A percentile compares a stretch with the other conserved stretches of the same genome.
These are phyloP conservation scores for Chrysogorgia sp. DNA, from an alignment of 92 coral and sea anemone genomes.

Conservation along the genomic window DNA sequence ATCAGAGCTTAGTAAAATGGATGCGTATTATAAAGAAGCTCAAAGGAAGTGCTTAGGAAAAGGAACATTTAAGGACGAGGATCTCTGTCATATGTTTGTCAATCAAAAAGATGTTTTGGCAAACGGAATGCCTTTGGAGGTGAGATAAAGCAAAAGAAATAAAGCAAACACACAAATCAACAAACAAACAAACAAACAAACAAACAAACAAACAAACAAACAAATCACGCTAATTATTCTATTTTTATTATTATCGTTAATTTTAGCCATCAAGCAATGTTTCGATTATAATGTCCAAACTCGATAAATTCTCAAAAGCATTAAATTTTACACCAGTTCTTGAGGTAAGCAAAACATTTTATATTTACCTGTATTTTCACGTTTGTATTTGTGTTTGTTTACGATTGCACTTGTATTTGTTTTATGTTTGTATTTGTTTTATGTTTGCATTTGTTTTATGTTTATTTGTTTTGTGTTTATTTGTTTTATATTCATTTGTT, in stretches of 20 bases:
- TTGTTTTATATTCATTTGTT: too few species aligned
- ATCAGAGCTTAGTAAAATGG: slow-evolving; percentile 18
- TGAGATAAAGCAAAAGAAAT: neutral
- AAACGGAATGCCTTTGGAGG: neutral
- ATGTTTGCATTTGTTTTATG: too few species aligned
- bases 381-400: too few species aligned
- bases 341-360: slow-evolving; percentile 12
- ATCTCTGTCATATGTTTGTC: slow-evolving; percentile 17
- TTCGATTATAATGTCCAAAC: slow-evolving; percentile 4
- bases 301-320: slow-evolving; percentile 15
- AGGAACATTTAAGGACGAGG: neutral
- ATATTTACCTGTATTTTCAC: too few species aligned
- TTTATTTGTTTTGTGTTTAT: too few species aligned
- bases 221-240: too few species aligned
- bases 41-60: neutral
- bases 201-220: too few species aligned
- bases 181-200: too few species aligned
- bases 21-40: slow-evolving; percentile 24
- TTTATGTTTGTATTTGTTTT: too few species aligned
- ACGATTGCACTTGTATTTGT: too few species aligned
- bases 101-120: slow-evolving; percentile 11
- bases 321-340: slow-evolving; percentile 16
- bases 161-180: neutral
- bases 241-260: neutral
- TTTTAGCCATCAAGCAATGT: slow-evolving; percentile 2